Conservation (phyloP, 2,113 vertebrate genomes). For the Sphaerodactylus townsendi region DNA sequence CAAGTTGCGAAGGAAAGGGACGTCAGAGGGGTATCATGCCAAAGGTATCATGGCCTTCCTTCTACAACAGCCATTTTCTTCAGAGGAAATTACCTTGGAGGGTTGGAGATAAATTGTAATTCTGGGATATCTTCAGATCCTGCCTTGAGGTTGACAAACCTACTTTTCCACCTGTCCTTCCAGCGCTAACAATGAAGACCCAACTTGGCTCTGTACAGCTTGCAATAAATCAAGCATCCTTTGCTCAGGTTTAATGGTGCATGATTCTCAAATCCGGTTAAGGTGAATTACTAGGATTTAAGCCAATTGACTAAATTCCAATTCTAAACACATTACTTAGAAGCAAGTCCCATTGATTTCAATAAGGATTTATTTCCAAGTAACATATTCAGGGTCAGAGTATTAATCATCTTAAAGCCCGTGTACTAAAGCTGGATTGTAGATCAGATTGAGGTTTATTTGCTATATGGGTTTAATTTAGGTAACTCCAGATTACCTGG, state of each 20-base stretch:
- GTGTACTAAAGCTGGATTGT: not conserved
- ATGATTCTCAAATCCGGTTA: not conserved
- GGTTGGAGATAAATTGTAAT: too few relatives aligned
- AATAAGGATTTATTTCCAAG: not conserved
- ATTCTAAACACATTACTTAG: conserved; percentile 1
- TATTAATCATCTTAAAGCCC: not conserved
- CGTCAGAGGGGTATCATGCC: too few relatives aligned
- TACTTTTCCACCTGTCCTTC: not conserved
- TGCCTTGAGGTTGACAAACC: too few relatives aligned
- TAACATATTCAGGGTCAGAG: not conserved
- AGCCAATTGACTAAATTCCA: conserved; percentile 6
- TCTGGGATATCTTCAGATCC: too few relatives aligned
- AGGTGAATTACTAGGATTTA: not conserved
- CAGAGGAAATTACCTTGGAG: too few relatives aligned
- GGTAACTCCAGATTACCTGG: not conserved
- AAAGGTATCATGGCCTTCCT: too few relatives aligned
- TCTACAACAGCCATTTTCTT: not conserved
- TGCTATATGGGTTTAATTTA: not conserved
- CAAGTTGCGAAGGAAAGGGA: too few relatives aligned
- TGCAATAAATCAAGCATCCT: not conserved
- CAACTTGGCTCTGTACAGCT: not conserved
- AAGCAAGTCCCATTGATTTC: not conserved
- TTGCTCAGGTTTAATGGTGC: not conserved
- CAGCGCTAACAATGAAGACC: not conserved
- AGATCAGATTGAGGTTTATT: not conserved